These are phyloP conservation scores for Mormyrus proboscirostris DNA, from an alignment of 2,797 vertebrate genomes.

Conservation along the genomic window DNA sequence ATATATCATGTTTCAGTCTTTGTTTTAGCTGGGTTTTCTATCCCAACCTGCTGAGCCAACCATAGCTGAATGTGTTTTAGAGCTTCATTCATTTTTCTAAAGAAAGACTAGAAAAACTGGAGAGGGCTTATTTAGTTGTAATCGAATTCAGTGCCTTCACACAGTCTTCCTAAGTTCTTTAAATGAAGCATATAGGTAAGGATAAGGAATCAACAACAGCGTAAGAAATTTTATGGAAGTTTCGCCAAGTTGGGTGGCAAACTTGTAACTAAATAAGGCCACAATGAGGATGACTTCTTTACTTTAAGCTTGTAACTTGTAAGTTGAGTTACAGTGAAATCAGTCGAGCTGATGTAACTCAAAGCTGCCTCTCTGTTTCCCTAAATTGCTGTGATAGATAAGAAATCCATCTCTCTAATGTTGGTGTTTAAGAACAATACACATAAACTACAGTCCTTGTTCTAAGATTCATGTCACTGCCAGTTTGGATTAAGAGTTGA, in stretches of 20 bases:
- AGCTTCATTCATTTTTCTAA: constrained; percentile 75
- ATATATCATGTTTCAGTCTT: constrained; percentile 70
- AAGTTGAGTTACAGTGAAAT: background rate
- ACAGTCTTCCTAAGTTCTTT: constrained; percentile 55
- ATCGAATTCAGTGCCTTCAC: constrained; percentile 66
- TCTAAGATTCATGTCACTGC: background rate
- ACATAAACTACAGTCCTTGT: background rate
- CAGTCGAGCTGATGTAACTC: background rate
- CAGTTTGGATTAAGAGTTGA: background rate
- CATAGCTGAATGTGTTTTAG: constrained; percentile 62
- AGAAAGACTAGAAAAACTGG: constrained; percentile 37
- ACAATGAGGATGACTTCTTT: background rate
- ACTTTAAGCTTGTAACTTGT: background rate
- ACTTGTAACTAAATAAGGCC: background rate
- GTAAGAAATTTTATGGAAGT: background rate
- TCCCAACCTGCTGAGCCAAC: constrained; percentile 61
- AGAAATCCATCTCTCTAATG: background rate
- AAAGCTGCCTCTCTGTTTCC: background rate
- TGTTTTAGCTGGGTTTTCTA: constrained; percentile 44
- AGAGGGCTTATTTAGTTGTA: constrained; percentile 58
- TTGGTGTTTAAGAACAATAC: background rate
- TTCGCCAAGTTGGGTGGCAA: background rate
- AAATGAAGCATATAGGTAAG: constrained; percentile 37
- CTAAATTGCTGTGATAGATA: background rate
- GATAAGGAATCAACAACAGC: background rate